Percentiles rank a stretch among this genome's conserved stretches.
Conservation (phyloP, 2,888 invertebrate genomes). For the Lordiphosa andalusiaca region DNA sequence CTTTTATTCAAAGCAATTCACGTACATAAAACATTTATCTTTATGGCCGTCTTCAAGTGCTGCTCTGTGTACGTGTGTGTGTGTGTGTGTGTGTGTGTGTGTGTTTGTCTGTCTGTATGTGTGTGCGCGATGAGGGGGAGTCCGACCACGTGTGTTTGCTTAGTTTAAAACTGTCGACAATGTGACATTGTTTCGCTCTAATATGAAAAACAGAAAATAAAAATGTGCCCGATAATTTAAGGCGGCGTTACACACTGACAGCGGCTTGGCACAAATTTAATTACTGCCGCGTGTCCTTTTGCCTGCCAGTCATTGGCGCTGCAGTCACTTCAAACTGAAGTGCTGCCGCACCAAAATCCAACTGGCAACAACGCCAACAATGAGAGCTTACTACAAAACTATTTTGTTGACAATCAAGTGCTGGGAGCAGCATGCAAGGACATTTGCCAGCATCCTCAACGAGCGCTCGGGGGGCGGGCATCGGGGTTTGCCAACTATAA, state of each 20-base stretch:
- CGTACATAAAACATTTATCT: constrained; percentile 76
- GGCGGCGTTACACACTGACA: constrained; percentile 21
- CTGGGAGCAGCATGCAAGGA: constrained; percentile 57
- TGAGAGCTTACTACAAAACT: constrained; percentile 51
- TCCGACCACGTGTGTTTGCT: constrained; percentile 31
- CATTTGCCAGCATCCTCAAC: constrained; percentile 46
- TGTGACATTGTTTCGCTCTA: constrained; percentile 58
- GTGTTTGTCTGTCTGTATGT: constrained; percentile 1
- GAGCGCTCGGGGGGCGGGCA: neutral
- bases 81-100: constrained; percentile 2
- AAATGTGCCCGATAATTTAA: constrained; percentile 34
- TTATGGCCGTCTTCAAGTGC: constrained; percentile 70
- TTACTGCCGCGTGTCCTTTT: constrained; percentile 62
- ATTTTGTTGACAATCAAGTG: constrained; percentile 73
- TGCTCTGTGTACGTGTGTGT: constrained; percentile 25
- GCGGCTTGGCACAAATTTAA: constrained; percentile 51
- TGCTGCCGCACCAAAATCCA: constrained; percentile 31
- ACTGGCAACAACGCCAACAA: constrained; percentile 20
- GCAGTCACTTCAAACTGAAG: constrained; percentile 63
- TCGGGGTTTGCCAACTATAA: constrained; percentile 43
- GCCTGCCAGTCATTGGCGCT: constrained; percentile 49
- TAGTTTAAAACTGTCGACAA: constrained; percentile 42
- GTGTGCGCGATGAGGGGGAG: neutral
- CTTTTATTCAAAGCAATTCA: constrained; percentile 75
- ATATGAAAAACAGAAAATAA: constrained; percentile 39